Evolutionary conservation across 2,113 vertebrate genomes (phyloP).

Genomic region (Lepidothrix coronata): DNA sequence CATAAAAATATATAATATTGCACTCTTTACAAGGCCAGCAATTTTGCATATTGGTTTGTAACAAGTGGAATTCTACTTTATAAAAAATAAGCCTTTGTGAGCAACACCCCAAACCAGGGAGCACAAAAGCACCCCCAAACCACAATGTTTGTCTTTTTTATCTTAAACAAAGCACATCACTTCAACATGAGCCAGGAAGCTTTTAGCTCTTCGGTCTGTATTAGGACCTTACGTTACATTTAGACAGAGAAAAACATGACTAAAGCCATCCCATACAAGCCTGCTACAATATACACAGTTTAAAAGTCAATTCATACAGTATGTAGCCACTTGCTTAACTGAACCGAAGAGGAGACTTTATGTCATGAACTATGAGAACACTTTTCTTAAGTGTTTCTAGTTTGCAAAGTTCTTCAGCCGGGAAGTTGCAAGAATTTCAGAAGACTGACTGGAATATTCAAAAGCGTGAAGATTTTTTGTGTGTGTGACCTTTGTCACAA

Average conservation of each 20-base stretch:
- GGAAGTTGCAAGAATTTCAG: conserved; percentile 47
- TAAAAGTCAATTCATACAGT: background rate
- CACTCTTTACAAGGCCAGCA: conserved; percentile 74
- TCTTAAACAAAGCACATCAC: conserved; percentile 60
- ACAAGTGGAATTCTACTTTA: conserved; percentile 63
- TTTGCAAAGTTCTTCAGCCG: conserved; percentile 31
- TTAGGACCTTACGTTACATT: background rate
- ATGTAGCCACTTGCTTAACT: background rate
- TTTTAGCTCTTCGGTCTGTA: conserved; percentile 40
- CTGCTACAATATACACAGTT: background rate
- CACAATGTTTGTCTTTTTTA: conserved; percentile 29
- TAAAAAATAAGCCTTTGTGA: conserved; percentile 69
- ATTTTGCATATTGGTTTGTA: conserved; percentile 72
- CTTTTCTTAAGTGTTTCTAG: background rate
- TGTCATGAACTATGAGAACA: background rate
- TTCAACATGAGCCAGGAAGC: conserved; percentile 51
- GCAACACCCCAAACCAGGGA: conserved; percentile 48
- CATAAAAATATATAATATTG: conserved; percentile 82
- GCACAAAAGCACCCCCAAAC: conserved; percentile 37
- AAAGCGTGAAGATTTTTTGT: background rate
- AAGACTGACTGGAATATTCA: conserved; percentile 28
- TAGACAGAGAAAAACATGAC: background rate
- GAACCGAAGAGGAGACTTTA: background rate
- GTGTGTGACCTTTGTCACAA: background rate
- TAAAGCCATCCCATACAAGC: background rate